Base-by-base conservation (phyloP, 2,888 invertebrate genomes). In the Chorisops tibialis region DNA sequence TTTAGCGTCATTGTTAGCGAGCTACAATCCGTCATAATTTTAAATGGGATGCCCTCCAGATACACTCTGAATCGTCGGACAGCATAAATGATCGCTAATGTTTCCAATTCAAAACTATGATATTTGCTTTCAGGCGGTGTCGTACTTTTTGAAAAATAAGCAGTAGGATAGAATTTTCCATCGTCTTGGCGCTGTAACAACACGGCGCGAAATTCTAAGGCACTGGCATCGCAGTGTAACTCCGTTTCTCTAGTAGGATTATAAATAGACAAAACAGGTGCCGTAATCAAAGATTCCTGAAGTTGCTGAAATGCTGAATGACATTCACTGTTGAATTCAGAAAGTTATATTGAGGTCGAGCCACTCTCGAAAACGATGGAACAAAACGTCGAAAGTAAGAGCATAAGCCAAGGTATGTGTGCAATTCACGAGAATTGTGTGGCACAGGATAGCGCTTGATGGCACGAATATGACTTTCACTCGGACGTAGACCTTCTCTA, bases 61-160 rank as follows among this genome's bases (percentile, higher is more conserved):
- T 70, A 72, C 12, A 68, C 62, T 3, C 67, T 63, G 58, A 72
- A 71, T 43, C 69, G 63, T 56, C 70, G 61, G 9, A 71, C 21
- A 0, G 72, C 64, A 62, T 71, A 68, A 50, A 72, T 63, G 6
- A 71, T 68, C 1, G 70, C 66, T 21, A 72, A 54, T 1, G 68
- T 67, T 64, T 73, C 72, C 14, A 74, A 54, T 50, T 73, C 73
- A 64, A 67, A 73, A 59, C 70, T 70, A 50, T 72, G 70, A 56
- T 69, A 71, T 49, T 67, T 68, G 5, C 66, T 18, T 49, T 73
- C 72, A 0, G 61, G 35, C 5, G 54, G 61, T 1, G 70, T 65
- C 1, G 71, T 70, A 51, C 70, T 61, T 50, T 70, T 67, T 14
- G 72, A 72, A 51, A 69, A 71, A 63, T 67, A 72, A 35, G 66